These are phyloP conservation scores for Parasteatoda lunata DNA, from an alignment of 2,888 invertebrate genomes.

Conservation along the genomic window DNA sequence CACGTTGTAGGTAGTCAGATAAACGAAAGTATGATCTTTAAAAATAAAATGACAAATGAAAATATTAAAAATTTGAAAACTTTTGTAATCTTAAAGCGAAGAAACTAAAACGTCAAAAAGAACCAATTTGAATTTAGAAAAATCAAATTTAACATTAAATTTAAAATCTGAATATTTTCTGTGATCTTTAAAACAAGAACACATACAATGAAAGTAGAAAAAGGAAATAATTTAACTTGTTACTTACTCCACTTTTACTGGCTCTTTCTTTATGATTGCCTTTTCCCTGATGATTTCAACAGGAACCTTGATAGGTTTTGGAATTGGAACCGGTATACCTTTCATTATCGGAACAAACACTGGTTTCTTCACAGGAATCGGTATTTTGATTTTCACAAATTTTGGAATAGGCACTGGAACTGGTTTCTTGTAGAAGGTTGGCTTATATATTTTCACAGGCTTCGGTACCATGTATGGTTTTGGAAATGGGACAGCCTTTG, in stretches of 20 bases:
- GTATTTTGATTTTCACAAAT: constrained; percentile 12
- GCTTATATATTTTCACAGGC: constrained; percentile 52
- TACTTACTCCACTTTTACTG: constrained; percentile 48
- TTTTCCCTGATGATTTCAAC: constrained; percentile 60
- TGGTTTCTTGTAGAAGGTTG: constrained; percentile 43
- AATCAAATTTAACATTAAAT: too few relatives aligned
- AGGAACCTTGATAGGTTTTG: constrained; percentile 49
- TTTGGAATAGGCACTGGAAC: constrained; percentile 59
- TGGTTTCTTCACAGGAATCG: constrained; percentile 48
- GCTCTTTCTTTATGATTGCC: constrained; percentile 37
- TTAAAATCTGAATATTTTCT: too few relatives aligned
- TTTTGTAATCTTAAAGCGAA: too few relatives aligned
- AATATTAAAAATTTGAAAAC: too few relatives aligned
- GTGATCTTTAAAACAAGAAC: too few relatives aligned
- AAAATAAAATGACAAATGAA: too few relatives aligned
- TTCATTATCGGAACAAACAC: constrained; percentile 39
- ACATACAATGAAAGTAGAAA: background rate
- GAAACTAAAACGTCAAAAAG: too few relatives aligned
- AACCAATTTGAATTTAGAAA: too few relatives aligned
- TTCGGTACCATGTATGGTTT: constrained; percentile 50
- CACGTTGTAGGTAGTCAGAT: too few relatives aligned
- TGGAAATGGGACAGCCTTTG: constrained; percentile 37
- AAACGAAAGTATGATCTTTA: too few relatives aligned
- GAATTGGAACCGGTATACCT: constrained; percentile 40
- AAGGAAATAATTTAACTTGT: background rate